Evolutionary conservation across 2,888 invertebrate species (phyloP), one percentile per base, ranked within the genome.

Genomic region (Leptogaster cylindrica): DNA sequence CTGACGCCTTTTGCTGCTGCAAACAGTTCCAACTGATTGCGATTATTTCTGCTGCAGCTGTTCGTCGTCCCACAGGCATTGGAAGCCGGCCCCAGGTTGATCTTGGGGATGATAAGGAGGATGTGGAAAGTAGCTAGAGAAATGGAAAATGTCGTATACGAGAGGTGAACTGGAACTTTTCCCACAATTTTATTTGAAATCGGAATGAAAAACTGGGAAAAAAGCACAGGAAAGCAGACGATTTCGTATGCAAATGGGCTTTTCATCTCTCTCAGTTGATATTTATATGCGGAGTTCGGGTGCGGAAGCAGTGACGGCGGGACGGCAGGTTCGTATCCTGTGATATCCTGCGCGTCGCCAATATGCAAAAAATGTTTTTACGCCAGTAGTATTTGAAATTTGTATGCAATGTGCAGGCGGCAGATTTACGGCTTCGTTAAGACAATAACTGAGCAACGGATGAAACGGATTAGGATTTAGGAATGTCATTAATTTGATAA

Each of bases 201-300:
- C 16, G 28, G 16, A 16, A 58, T 41, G 41, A 25, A 58, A 41
- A 58, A 58, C 25, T 39, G 14, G n/a, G n/a, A 55, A 2, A 61
- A 44, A 44, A 18, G 28, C n/a, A 23, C 6, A 12, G 23, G 44
- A 58, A 58, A 68, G 20, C 50, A 27, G 51, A 23, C 65, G 65
- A 55, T 68, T 65, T 65, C 65, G 65, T 65, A 68, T 65, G 68
- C 65, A 68, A 68, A 68, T 68, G 68, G 65, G 41, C 65, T 58
- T 68, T 65, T 65, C 61, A 65, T 68, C 50, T 39, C 7, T 52
- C 36, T 36, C 18, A 12, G 27, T n/a, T 33, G 48, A 48, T 20
- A 48, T 8, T 8, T 31, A 8, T 7, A 31, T 31, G 7, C 23
- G 48, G 3, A n/a, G n/a, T 10, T 8, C 48, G 5, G 4, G 2